These are phyloP conservation scores for Todus mexicanus DNA, from an alignment of 2,797 vertebrate species.

Conservation along the genomic window DNA sequence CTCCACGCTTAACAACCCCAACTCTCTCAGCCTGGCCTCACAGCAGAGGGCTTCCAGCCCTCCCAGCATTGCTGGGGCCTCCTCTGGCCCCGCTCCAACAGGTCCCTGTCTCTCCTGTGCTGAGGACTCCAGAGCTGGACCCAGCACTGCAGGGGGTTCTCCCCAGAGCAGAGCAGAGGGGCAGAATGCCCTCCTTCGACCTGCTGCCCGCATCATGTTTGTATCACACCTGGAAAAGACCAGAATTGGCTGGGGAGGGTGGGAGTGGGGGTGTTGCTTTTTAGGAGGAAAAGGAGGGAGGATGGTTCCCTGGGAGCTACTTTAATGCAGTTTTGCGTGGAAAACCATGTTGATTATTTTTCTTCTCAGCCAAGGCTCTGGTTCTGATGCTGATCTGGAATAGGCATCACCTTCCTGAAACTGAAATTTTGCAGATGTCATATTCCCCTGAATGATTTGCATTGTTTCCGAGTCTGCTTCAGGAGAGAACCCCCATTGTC, in stretches of 20 bases:
- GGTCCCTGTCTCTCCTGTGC: not conserved
- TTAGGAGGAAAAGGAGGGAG: not conserved
- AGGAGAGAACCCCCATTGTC: not conserved
- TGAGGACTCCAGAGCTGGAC: not conserved
- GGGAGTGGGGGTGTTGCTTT: not conserved
- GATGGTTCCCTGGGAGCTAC: not conserved
- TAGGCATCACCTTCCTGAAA: not conserved
- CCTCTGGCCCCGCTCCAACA: not conserved
- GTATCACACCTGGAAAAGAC: not conserved
- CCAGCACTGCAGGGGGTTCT: not conserved
- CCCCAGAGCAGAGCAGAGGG: not conserved
- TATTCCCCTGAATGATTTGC: not conserved
- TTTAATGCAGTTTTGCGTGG: not conserved
- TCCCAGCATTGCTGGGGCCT: no score
- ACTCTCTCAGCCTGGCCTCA: not conserved
- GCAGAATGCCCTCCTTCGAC: not conserved
- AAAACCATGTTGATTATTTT: not conserved
- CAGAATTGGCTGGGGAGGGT: no score
- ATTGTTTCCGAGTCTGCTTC: not conserved
- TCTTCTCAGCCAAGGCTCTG: not conserved
- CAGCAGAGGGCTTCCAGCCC: not conserved
- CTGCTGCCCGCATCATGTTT: not conserved
- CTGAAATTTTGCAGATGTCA: not conserved
- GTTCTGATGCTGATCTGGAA: not conserved
- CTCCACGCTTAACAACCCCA: not conserved